Percentiles rank a stretch among this genome's conserved stretches.
Evolutionary conservation across 2,888 invertebrate species (phyloP).

Genomic region (Mycalesis mineus): DNA sequence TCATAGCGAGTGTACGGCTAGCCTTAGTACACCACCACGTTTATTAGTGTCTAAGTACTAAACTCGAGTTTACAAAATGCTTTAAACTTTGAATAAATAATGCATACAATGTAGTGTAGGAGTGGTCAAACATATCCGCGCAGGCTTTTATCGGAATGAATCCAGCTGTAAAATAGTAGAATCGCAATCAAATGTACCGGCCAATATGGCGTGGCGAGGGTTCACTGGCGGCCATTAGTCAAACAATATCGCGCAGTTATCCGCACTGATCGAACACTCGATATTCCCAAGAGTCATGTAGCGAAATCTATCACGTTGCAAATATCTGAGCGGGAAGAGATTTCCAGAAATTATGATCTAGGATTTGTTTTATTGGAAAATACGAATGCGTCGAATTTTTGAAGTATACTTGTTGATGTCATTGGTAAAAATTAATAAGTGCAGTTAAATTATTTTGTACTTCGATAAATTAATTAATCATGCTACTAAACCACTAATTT

Average conservation of each 20-base stretch:
- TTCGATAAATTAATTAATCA: no score
- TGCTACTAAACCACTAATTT: no score
- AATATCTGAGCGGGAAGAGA: conserved; percentile 26
- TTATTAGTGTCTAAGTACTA: no score
- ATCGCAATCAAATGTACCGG: conserved; percentile 38
- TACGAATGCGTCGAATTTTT: neutral
- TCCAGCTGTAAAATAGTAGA: conserved; percentile 7
- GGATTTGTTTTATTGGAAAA: conserved; percentile 1
- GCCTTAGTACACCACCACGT: no score
- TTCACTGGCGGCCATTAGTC: conserved; percentile 53
- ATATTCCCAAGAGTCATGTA: conserved; percentile 34
- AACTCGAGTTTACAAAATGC: no score
- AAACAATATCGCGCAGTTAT: conserved; percentile 54
- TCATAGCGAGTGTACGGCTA: no score
- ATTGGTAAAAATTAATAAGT: no score
- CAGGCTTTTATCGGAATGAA: neutral
- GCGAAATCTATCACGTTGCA: conserved; percentile 31
- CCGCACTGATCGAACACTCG: conserved; percentile 42
- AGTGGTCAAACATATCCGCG: neutral
- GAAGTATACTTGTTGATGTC: no score
- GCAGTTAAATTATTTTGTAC: no score
- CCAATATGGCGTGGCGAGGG: conserved; percentile 49
- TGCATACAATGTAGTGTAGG: neutral
- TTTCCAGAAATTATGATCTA: conserved; percentile 7
- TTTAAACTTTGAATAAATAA: no score